phyloP scores from a whole-genome alignment of 2,888 invertebrate species.

The Drosophila mayaguana region DNA sequence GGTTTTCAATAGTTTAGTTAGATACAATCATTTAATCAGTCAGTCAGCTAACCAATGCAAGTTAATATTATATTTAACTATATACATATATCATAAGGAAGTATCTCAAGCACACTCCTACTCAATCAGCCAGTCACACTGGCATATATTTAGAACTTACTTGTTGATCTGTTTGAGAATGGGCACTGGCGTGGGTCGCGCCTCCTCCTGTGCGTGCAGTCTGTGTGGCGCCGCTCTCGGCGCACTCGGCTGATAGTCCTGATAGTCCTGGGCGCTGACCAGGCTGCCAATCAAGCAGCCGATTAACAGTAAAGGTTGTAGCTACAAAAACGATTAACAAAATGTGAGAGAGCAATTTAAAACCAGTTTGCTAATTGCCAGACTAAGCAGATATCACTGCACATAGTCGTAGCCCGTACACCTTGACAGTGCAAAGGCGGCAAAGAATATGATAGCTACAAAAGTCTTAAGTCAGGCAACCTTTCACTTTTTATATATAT shows the following conservation, averaged over 20 bases:
- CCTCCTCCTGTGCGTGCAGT: slow-evolving; percentile 75
- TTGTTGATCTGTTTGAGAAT: slow-evolving; percentile 95
- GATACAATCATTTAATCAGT: too few relatives aligned
- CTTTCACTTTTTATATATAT: slow-evolving; percentile 75
- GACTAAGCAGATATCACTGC: slow-evolving; percentile 13
- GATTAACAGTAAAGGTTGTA: slow-evolving; percentile 73
- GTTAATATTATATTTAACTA: too few relatives aligned
- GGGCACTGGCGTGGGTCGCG: slow-evolving; percentile 88
- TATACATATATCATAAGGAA: too few relatives aligned
- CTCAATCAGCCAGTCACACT: too few relatives aligned
- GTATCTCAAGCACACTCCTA: too few relatives aligned
- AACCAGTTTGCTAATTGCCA: slow-evolving; percentile 69
- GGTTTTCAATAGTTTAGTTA: too few relatives aligned
- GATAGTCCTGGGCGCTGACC: slow-evolving; percentile 83
- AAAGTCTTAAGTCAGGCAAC: slow-evolving; percentile 55
- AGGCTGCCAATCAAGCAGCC: slow-evolving; percentile 66
- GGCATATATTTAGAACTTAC: slow-evolving; percentile 83
- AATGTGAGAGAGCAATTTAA: slow-evolving; percentile 14
- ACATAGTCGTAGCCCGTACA: slow-evolving; percentile 38
- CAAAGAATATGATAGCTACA: slow-evolving; percentile 44
- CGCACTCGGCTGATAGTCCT: slow-evolving; percentile 83
- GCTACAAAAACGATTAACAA: slow-evolving; percentile 58
- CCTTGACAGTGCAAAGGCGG: slow-evolving; percentile 67
- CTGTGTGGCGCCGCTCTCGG: slow-evolving; percentile 82
- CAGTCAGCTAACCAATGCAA: too few relatives aligned